Percentiles rank a stretch among this genome's conserved stretches.
phyloP scores from a whole-genome alignment of 2,888 invertebrate species.

The Lomographa bimaculata region DNA sequence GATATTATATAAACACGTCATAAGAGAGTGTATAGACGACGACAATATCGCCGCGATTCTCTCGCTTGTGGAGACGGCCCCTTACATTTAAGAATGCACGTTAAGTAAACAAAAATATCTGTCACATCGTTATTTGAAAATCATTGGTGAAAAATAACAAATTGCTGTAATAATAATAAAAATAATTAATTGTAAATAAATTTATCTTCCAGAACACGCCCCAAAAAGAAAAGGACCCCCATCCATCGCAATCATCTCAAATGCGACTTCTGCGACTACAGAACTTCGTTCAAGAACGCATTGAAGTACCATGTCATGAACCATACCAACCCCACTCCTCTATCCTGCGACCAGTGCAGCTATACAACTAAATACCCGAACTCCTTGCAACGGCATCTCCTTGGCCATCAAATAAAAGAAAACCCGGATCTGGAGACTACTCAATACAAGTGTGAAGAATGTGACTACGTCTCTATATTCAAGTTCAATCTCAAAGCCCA shows the following conservation, averaged over 20 bases:
- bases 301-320: conserved; percentile 47
- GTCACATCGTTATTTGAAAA: too few species aligned
- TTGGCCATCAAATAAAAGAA: conserved; percentile 46
- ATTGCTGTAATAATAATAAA: too few species aligned
- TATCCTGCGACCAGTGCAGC: conserved; percentile 44
- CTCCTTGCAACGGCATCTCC: conserved; percentile 48
- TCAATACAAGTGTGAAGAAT: conserved; percentile 29
- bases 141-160: too few species aligned
- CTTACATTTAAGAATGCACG: too few species aligned
- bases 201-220: conserved; percentile 6
- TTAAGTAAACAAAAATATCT: too few species aligned
- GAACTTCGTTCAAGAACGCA: conserved; percentile 52
- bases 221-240: conserved; percentile 15
- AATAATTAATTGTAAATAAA: too few species aligned
- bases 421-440: conserved; percentile 1
- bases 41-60: too few species aligned
- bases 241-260: conserved; percentile 33
- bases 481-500: conserved; percentile 49
- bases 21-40: too few species aligned
- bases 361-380: conserved; percentile 56
- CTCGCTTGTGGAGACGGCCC: too few species aligned
- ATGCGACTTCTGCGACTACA: conserved; percentile 54
- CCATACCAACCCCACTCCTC: conserved; percentile 47
- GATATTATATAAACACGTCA: too few species aligned
- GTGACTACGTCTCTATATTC: conserved; percentile 35